Percentiles rank a stretch among this genome's conserved stretches.
Conservation (phyloP, 1,140 invertebrate species). For the Bombus confusus region DNA sequence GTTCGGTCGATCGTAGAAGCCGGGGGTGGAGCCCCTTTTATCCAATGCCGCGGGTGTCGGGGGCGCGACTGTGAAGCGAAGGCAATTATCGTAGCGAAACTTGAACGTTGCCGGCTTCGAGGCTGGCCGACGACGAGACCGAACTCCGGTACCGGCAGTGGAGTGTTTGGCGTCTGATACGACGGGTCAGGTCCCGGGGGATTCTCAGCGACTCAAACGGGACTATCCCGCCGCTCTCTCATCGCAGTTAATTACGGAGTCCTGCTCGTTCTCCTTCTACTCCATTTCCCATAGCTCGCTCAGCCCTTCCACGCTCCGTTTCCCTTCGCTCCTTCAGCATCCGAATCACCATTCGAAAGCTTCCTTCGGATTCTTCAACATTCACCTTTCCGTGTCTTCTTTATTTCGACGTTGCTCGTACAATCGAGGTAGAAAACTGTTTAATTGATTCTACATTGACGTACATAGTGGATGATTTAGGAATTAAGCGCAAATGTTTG, state of each 20-base stretch:
- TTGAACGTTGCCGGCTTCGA: conserved; percentile 72
- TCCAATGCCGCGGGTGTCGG: conserved; percentile 61
- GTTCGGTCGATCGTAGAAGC: conserved; percentile 39
- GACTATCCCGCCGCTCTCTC: conserved; percentile 69
- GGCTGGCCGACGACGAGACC: conserved; percentile 55
- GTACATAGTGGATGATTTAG: too few species aligned
- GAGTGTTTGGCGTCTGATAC: conserved; percentile 78
- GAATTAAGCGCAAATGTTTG: too few species aligned
- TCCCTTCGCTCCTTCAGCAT: conserved; percentile 39
- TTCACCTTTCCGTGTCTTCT: neutral
- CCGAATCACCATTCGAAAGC: conserved; percentile 47
- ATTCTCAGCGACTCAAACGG: conserved; percentile 78
- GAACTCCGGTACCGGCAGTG: conserved; percentile 61
- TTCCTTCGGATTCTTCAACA: neutral
- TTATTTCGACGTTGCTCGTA: neutral
- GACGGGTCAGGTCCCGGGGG: conserved; percentile 77
- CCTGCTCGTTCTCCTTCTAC: conserved; percentile 69
- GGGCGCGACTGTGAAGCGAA: conserved; percentile 77
- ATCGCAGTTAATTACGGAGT: conserved; percentile 78
- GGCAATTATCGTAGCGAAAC: conserved; percentile 81
- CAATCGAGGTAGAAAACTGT: neutral
- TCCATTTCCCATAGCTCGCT: conserved; percentile 51
- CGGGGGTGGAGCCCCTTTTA: conserved; percentile 49
- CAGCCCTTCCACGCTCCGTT: neutral
- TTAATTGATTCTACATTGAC: neutral